Conservation (phyloP, 2,888 invertebrate species). For the Epirrhoe tristata region DNA sequence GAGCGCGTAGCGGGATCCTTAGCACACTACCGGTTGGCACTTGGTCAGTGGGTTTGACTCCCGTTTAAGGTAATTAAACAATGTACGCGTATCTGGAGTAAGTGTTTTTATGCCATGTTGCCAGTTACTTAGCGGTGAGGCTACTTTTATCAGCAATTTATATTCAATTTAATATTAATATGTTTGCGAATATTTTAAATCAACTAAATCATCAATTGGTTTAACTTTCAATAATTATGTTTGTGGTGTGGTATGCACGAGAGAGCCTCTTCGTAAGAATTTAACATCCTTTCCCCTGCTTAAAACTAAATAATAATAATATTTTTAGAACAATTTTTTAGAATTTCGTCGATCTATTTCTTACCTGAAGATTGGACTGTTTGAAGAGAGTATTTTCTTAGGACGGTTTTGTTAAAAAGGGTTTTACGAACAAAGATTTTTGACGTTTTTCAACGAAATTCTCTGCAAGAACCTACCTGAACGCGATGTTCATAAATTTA, state of each 20-base stretch:
- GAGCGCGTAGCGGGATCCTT: not conserved
- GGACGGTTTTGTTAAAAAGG: conserved; percentile 4
- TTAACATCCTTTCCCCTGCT: too few relatives aligned
- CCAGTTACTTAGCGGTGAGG: not conserved
- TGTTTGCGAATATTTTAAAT: too few relatives aligned
- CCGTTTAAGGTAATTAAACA: conserved; percentile 43
- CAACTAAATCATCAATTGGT: too few relatives aligned
- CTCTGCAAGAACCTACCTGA: conserved; percentile 6
- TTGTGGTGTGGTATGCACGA: too few relatives aligned
- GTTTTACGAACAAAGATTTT: conserved; percentile 1
- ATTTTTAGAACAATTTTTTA: too few relatives aligned
- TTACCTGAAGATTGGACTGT: not conserved
- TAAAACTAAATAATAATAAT: too few relatives aligned
- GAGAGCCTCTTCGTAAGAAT: too few relatives aligned
- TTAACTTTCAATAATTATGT: too few relatives aligned
- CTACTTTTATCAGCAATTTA: not conserved
- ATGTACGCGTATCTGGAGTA: conserved; percentile 30
- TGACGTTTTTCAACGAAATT: not conserved
- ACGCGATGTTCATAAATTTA: not conserved
- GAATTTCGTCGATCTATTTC: not conserved
- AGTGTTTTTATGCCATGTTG: conserved; percentile 8
- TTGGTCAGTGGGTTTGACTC: conserved; percentile 37
- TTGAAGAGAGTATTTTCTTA: conserved; percentile 11
- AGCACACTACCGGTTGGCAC: conserved; percentile 14
- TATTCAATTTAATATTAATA: too few relatives aligned